A percentile compares a stretch with the other conserved stretches of the same genome.
Evolutionary conservation across 2,888 invertebrate species (phyloP).

Genomic region (Drymonia ruficornis): DNA sequence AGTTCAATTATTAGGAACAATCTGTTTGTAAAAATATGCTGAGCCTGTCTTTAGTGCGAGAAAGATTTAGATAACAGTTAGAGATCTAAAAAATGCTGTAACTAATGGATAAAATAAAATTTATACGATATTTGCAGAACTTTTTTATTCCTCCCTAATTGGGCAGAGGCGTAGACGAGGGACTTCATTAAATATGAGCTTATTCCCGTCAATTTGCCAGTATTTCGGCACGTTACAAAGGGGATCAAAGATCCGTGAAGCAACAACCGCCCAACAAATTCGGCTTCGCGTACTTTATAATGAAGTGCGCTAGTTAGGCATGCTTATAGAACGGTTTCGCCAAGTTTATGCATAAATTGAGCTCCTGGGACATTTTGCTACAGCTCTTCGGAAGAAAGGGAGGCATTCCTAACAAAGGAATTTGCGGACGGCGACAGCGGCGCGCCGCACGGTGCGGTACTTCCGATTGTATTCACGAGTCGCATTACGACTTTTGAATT

Average conservation of each 20-base stretch:
- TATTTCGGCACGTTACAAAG: constrained; percentile 19
- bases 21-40: too few relatives aligned
- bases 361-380: constrained; percentile 35
- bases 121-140: constrained; percentile 15
- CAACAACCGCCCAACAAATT: constrained; percentile 28
- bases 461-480: constrained; percentile 14
- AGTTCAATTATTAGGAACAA: too few relatives aligned
- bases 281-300: constrained; percentile 33
- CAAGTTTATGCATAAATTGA: constrained; percentile 53
- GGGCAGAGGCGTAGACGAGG: constrained; percentile 10
- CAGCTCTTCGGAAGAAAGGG: constrained; percentile 28
- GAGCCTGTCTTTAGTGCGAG: too few relatives aligned
- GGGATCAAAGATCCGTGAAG: constrained; percentile 20
- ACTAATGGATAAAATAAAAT: not conserved
- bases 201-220: constrained; percentile 19
- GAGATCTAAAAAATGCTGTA: not conserved
- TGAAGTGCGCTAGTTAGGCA: constrained; percentile 42
- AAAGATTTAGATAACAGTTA: not conserved
- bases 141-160: constrained; percentile 18
- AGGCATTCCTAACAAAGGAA: constrained; percentile 41
- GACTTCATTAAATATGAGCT: constrained; percentile 23
- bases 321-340: constrained; percentile 27
- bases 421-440: constrained; percentile 20
- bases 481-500: constrained; percentile 25
- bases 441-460: constrained; percentile 9